Conservation (phyloP, 2,888 invertebrate species). For the Osmoderma eremita region DNA sequence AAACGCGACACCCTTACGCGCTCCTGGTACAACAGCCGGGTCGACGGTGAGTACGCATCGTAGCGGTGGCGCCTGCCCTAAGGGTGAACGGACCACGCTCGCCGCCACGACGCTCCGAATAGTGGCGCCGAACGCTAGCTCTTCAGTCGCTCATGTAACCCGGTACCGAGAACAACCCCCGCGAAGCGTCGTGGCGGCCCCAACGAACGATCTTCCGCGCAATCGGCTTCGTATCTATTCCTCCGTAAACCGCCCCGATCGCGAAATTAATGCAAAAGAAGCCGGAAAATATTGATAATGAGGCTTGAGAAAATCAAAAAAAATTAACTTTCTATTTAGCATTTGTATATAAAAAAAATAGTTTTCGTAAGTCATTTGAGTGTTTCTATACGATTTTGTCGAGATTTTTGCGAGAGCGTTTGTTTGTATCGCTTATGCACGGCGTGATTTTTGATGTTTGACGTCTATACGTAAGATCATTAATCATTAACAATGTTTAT, state of each 20-base stretch:
- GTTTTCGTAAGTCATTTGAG: no score
- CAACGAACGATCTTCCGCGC: conserved; percentile 44
- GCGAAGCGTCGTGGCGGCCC: conserved; percentile 20
- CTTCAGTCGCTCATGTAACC: conserved; percentile 47
- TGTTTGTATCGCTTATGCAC: no score
- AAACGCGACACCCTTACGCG: background rate
- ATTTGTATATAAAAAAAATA: no score
- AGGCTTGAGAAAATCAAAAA: no score
- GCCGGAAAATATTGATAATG: no score
- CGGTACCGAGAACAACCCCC: conserved; percentile 52
- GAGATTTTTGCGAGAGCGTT: no score
- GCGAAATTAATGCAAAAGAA: no score
- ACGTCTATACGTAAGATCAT: conserved; percentile 23
- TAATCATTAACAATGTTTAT: conserved; percentile 4
- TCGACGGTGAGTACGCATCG: conserved; percentile 50
- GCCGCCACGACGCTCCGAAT: conserved; percentile 46
- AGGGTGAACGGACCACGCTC: conserved; percentile 58
- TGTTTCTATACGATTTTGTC: no score
- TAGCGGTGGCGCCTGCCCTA: conserved; percentile 54
- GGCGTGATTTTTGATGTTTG: conserved; percentile 15
- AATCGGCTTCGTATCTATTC: conserved; percentile 4
- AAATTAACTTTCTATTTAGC: no score
- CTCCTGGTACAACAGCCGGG: background rate
- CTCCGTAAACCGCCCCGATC: no score
- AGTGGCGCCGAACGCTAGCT: conserved; percentile 47